These are phyloP conservation scores for Parauchenoglanis punctatus DNA, from an alignment of 2,797 vertebrate species.

Conservation along the genomic window DNA sequence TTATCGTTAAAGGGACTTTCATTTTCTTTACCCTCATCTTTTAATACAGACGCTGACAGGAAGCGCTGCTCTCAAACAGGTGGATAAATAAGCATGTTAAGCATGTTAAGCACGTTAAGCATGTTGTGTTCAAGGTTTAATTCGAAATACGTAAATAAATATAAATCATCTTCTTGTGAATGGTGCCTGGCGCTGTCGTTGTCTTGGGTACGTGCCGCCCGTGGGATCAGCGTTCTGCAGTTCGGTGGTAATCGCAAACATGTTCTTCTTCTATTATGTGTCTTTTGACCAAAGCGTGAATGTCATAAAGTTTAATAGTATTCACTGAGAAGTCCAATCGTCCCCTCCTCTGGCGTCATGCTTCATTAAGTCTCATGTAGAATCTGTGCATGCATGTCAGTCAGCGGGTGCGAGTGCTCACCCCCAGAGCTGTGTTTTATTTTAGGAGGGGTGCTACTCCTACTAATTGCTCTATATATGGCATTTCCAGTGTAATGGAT, in stretches of 20 bases:
- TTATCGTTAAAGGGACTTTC: slow-evolving; percentile 1
- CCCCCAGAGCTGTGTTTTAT: slow-evolving; percentile 33
- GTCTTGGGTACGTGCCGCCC: slow-evolving; percentile 23
- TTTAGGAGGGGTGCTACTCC: slow-evolving; percentile 14
- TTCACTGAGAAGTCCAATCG: slow-evolving; percentile 53
- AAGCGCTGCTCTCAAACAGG: background rate
- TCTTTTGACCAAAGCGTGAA: slow-evolving; percentile 54
- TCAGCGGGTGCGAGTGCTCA: slow-evolving; percentile 27
- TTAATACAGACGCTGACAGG: background rate
- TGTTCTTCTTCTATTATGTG: slow-evolving; percentile 56
- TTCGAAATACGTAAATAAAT: background rate
- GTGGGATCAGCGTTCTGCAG: slow-evolving; percentile 41
- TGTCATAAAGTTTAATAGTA: slow-evolving; percentile 58
- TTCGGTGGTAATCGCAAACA: slow-evolving; percentile 47
- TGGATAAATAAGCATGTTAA: background rate
- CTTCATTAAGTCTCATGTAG: slow-evolving; percentile 56
- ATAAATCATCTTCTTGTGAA: background rate
- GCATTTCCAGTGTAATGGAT: too few relatives aligned
- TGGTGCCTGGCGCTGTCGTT: background rate
- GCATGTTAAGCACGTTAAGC: background rate
- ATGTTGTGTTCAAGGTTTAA: background rate
- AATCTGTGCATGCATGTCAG: slow-evolving; percentile 45
- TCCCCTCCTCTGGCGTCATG: slow-evolving; percentile 46
- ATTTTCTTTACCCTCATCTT: background rate
- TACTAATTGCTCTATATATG: background rate